A percentile compares a stretch with the other conserved stretches of the same genome.
phyloP scores from a whole-genome alignment of 2,113 vertebrate species.

The Alces alces region DNA sequence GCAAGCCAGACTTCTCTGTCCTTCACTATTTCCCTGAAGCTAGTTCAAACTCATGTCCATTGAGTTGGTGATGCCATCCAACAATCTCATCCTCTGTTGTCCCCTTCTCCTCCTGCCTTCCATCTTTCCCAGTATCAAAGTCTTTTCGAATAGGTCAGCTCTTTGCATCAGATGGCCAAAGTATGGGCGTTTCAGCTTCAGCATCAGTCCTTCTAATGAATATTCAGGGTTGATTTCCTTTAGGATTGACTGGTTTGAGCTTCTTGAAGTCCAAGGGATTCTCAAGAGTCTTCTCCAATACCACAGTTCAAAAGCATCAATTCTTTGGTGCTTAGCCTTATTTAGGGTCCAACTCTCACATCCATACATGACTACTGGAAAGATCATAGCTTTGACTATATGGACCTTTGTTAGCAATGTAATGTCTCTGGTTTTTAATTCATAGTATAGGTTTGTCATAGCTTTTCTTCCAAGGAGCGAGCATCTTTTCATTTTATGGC shows the following conservation, averaged over 20 bases:
- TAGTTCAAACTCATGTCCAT: neutral
- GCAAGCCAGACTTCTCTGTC: neutral
- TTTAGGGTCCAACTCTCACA: neutral
- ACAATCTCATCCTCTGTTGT: neutral
- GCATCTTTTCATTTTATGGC: neutral
- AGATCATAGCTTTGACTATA: neutral
- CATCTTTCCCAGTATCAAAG: neutral
- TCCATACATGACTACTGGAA: neutral
- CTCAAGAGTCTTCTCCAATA: neutral
- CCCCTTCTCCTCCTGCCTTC: neutral
- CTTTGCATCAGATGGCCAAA: neutral
- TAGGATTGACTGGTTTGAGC: neutral
- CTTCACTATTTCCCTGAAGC: neutral
- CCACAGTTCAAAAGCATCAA: neutral
- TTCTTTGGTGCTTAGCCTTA: neutral
- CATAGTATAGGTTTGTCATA: neutral
- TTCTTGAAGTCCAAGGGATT: neutral
- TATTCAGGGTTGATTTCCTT: neutral
- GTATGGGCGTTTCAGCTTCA: neutral
- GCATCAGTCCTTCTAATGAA: neutral
- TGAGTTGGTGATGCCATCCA: neutral
- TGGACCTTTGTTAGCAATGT: neutral
- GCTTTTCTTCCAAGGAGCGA: neutral
- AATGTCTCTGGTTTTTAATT: neutral
- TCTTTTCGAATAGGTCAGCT: neutral